Percentiles rank a stretch among this genome's conserved stretches.
phyloP scores from a whole-genome alignment of 2,113 vertebrate species.

The Rhinolophus ferrumequinum region DNA sequence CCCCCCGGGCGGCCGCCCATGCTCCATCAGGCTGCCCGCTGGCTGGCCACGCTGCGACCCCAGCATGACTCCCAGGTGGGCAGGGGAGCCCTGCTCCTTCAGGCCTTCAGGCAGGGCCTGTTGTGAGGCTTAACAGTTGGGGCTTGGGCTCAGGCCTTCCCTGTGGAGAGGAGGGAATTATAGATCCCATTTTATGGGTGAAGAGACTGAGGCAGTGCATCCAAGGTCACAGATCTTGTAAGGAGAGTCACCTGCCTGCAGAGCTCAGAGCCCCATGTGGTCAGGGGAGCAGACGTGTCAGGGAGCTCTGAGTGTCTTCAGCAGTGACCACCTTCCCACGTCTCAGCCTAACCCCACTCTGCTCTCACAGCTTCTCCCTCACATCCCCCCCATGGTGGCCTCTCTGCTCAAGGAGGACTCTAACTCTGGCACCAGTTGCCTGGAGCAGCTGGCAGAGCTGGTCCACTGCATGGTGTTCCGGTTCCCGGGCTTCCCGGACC shows the following conservation, averaged over 20 bases:
- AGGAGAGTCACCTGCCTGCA: neutral
- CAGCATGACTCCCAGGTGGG: neutral
- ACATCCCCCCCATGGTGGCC: conserved; percentile 87
- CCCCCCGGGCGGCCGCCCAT: accelerated
- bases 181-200: neutral
- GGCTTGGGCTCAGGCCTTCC: neutral
- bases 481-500: conserved; percentile 90
- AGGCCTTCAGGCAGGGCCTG: neutral
- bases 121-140: neutral
- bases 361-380: conserved; percentile 86
- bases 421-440: conserved; percentile 85
- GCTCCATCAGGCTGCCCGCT: neutral
- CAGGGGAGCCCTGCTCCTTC: neutral
- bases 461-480: conserved; percentile 91
- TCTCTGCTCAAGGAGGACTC: conserved; percentile 88
- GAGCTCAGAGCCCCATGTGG: neutral
- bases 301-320: neutral
- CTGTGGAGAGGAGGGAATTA: neutral
- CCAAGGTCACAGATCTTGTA: neutral
- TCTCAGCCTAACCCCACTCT: neutral
- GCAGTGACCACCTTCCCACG: accelerated
- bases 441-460: conserved; percentile 88
- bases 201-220: neutral
- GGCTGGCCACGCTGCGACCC: neutral
- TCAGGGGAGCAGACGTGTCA: neutral